These are phyloP conservation scores for Aspidoscelis tigris DNA, from an alignment of 2,113 vertebrate species.

Conservation along the genomic window DNA sequence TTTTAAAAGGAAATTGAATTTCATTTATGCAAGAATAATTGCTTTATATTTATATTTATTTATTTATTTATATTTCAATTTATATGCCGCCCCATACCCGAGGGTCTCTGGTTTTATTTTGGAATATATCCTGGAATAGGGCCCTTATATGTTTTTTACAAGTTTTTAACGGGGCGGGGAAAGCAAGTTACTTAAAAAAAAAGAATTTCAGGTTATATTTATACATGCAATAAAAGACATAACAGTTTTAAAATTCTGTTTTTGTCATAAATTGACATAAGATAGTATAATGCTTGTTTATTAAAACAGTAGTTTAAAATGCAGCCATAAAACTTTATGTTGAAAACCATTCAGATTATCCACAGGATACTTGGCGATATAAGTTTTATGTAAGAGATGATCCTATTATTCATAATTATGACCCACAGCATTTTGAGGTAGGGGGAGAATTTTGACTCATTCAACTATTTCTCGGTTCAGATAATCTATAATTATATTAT, in stretches of 20 bases:
- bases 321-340: not conserved
- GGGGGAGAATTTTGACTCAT: not conserved
- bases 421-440: not conserved
- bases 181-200: not conserved
- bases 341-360: not conserved
- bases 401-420: not conserved
- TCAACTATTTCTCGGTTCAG: not conserved
- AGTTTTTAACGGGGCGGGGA: not conserved
- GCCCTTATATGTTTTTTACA: slow-evolving; percentile 13
- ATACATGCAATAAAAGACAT: not conserved
- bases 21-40: not conserved
- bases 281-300: not conserved
- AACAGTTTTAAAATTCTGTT: not conserved
- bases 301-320: not conserved
- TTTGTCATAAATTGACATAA: not conserved
- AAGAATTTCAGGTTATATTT: not conserved
- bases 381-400: not conserved
- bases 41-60: too few species aligned
- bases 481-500: not conserved
- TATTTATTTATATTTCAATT: too few species aligned
- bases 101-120: too few species aligned
- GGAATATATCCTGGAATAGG: too few species aligned
- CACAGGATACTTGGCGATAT: not conserved
- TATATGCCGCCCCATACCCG: too few species aligned
- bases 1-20: slow-evolving; percentile 25